Base-by-base conservation (phyloP, 37 sponge, comb jelly and placozoan species). In the Agelas oroides region DNA sequence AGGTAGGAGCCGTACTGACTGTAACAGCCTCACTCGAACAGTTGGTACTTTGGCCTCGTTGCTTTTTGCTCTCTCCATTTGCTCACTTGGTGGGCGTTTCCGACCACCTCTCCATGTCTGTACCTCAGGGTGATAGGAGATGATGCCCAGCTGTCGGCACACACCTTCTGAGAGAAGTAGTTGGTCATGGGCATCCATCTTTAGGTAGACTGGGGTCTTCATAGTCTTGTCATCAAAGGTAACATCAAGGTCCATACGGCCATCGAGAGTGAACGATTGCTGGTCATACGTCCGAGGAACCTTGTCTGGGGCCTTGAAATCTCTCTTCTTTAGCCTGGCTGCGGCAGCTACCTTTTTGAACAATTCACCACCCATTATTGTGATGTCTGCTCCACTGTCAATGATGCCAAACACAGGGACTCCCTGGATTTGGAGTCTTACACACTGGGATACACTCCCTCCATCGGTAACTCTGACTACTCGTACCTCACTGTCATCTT, bases 181-280 rank as follows among this genome's bases (percentile, higher is more conserved):
- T 30, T 66, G 87, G 39, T 86, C 87, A 40, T 53, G 55, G 21
- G 87, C 87, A 60, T 86, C 79, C 60, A 75, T 60, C 87, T 86
- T 86, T 16, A 85, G 18, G 68, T 85, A 85, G 57, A 65, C 52
- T n/a, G 86, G 53, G 6, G 86, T 85, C 0, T 35, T 77, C 54
- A 76, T 76, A 36, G 75, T 53, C 17, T n/a, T 65, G 21, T 55
- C 86, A 25, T 57, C 69, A 20, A 85, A 85, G 14, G 77, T 19
- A 27, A 85, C 11, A 5, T 85, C 77, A 19, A 85, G 59, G 65
- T 76, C 68, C 69, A 85, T 62, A 37, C 56, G 77, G 20, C 86
- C 86, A 65, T 85, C 67, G 34, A 85, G 28, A 14, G 20, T 17
- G 68, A 85, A 85, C 16, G 77, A 59, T 46, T 65, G 62, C 34